Base-by-base conservation (phyloP, 2,888 invertebrate genomes). In the Microctonus aethiopoides region DNA sequence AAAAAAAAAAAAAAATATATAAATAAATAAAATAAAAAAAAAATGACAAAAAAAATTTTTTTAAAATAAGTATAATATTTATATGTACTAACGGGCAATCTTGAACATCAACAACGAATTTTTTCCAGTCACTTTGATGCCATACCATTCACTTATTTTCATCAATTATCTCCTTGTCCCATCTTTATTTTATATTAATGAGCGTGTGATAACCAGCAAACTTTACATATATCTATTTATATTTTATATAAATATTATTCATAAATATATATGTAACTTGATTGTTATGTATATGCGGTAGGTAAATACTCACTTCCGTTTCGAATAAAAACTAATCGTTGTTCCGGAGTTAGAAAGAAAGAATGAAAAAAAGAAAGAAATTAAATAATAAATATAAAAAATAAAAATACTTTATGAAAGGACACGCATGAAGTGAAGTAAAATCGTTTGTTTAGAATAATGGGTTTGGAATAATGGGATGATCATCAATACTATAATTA, bases 241-340 rank as follows among this genome's bases (percentile, higher is more conserved):
- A 22, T 26, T 32, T 67, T 24, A 54, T 54, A 54, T 24, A 26
- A 32, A 52, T 22, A 52, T n/a, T 29, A 56, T 26, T 20, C 11
- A 24, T 20, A 29, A 5, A 29, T 29, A 29, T 29, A 29, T 46
- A 41, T 57, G 26, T 41, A 41, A 51, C 26, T 51, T 7, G 6
- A 60, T 16, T 34, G 62, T 62, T 39, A 62, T 62, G n/a, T 68
- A 62, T 56, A 56, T 36, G 54, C 36, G 39, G 56, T 59, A 68
- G 51, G 56, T 68, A 68, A 68, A 57, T 64, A 56, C 64, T 24
- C 26, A 68, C 68, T 68, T 68, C 68, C 68, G 68, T 68, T 68
- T 68, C 68, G 41, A 64, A 64, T 68, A 68, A 68, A 68, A 57
- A 63, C 63, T 68, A 68, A 68, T 68, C 63, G 63, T 64, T 41